Base-by-base conservation (phyloP, 2,113 vertebrate genomes). In the Sebastes schlegelii region DNA sequence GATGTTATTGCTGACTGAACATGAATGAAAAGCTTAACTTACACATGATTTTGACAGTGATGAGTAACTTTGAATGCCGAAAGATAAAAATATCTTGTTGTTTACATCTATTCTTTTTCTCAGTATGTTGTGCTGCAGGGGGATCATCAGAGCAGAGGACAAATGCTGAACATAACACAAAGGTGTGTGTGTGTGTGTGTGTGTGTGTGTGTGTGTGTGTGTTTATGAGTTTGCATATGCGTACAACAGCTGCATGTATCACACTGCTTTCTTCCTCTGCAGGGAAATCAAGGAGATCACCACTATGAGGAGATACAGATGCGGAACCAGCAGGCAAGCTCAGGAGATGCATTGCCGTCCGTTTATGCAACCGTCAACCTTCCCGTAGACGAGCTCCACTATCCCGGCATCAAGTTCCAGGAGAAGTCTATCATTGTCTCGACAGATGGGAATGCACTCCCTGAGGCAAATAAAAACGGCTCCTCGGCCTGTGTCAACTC, bases 281-380 rank as follows among this genome's bases (percentile, higher is more conserved):
- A 93, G 90, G 49, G 0, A 70, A 9, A 65, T 45, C 52, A 66
- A 65, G 62, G 0, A 62, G 52, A 70, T 76, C 57, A 42, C 8
- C 3, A 80, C 6, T 77, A 87, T 74, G 86, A 91, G 2, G 92
- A 88, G 5, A 74, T 92, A 26, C 26, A 69, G 8, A 1, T 40
- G 10, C 1, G 0, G 21, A 52, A 23, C 45, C 21, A 70, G n/a
- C 73, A 63, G 78, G n/a, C 5, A 1, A 54, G 76, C 6, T 48
- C 74, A 13, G 77, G n/a, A 62, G 19, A 2, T 1, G 3, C 1
- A 1, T 4, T 60, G 19, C 9, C 3, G 1, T 42, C 70, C 0
- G 3, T 85, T 55, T 77, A 62, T 54, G 66, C 77, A 1, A 60
- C 3, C 0, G 21, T 61, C 74, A 71, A 14, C 43, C 23, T 0